Evolutionary conservation across 2,888 invertebrate species (phyloP).

Genomic region (Lissonota sp.): DNA sequence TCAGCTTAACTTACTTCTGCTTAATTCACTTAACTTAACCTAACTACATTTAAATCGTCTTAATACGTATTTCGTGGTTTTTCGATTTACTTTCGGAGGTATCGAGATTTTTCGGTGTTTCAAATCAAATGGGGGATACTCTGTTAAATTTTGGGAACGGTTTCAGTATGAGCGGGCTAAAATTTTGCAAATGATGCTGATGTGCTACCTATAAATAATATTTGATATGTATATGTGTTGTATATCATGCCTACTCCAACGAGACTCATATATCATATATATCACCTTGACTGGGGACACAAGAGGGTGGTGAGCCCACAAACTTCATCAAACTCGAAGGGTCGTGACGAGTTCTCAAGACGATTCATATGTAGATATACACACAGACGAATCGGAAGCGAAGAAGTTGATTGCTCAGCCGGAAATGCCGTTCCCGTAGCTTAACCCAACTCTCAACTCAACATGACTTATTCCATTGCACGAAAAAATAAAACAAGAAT

Average conservation of each 20-base stretch:
- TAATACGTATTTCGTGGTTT: no score
- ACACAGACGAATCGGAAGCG: conserved; percentile 1
- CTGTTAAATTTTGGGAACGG: no score
- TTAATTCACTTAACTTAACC: no score
- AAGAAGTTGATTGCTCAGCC: conserved; percentile 59
- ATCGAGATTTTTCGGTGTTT: no score
- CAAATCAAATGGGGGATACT: no score
- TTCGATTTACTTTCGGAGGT: no score
- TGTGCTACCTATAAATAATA: background rate
- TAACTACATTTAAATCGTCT: no score
- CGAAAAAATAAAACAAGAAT: no score
- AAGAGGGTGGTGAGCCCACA: conserved; percentile 7
- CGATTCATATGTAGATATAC: conserved; percentile 1
- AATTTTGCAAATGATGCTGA: no score
- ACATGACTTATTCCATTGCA: no score
- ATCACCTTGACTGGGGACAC: conserved; percentile 37
- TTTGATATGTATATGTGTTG: background rate
- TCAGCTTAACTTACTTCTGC: no score
- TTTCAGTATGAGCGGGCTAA: no score
- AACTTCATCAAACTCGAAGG: conserved; percentile 51
- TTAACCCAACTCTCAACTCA: background rate
- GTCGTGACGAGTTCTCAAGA: conserved; percentile 46
- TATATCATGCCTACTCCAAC: background rate
- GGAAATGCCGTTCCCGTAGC: conserved; percentile 55
- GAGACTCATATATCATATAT: conserved; percentile 41